Conservation (phyloP, 2,113 vertebrate genomes). For the Crotalus tigris region DNA sequence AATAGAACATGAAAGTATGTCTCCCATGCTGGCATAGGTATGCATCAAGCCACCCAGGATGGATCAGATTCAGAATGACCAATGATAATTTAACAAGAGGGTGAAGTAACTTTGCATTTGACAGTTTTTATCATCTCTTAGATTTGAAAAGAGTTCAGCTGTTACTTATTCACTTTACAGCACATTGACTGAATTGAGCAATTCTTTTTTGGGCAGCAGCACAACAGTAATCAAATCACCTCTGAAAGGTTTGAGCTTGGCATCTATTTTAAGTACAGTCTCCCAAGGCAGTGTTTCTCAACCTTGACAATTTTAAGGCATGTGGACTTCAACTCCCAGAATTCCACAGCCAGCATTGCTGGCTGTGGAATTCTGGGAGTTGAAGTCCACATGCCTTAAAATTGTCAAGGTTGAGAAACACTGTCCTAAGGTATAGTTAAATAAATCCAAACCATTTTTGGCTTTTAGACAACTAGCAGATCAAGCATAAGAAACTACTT, state of each 20-base stretch:
- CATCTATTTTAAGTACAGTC: neutral
- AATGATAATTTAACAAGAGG: neutral
- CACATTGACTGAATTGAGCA: neutral
- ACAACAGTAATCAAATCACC: neutral
- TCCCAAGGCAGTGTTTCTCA: neutral
- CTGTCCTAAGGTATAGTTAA: neutral
- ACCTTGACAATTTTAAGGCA: too few species aligned
- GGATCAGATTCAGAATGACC: neutral
- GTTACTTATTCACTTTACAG: neutral
- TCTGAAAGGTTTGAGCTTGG: neutral
- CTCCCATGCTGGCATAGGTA: neutral
- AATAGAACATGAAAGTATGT: neutral
- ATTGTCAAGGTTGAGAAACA: too few species aligned
- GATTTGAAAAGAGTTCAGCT: neutral
- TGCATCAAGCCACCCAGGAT: neutral
- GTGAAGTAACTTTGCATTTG: neutral
- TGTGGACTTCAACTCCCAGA: too few species aligned
- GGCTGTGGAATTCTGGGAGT: too few species aligned
- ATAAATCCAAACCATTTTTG: neutral
- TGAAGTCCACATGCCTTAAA: too few species aligned
- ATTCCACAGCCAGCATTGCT: too few species aligned
- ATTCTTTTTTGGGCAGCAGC: neutral
- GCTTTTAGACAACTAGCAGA: neutral
- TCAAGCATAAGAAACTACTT: neutral
- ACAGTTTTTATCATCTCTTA: neutral